Conservation (phyloP, 2,113 vertebrate genomes). For the Engystomops pustulosus region DNA sequence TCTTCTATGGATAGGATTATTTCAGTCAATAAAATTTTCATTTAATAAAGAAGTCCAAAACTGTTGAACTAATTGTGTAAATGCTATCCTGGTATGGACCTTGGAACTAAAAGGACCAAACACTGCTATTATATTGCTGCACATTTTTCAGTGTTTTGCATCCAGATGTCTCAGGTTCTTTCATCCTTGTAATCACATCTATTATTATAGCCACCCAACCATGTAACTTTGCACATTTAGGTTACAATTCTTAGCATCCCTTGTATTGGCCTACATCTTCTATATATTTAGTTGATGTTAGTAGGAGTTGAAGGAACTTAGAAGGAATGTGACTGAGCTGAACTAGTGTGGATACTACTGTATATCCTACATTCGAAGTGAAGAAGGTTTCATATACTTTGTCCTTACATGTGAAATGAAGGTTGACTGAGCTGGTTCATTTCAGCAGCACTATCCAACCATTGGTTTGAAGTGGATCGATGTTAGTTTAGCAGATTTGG, state of each 20-base stretch:
- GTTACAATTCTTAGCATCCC: neutral
- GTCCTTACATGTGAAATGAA: no score
- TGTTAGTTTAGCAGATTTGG: no score
- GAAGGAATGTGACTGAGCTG: neutral
- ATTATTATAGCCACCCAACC: neutral
- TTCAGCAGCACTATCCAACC: no score
- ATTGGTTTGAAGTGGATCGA: no score
- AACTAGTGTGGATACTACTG: no score
- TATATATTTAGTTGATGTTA: no score
- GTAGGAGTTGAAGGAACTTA: neutral
- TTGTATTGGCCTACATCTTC: neutral
- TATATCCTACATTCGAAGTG: no score
- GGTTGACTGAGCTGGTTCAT: no score
- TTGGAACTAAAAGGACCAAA: neutral
- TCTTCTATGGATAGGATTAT: no score
- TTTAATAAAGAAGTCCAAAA: neutral
- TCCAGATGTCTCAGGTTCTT: neutral
- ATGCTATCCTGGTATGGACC: neutral
- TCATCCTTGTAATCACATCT: neutral
- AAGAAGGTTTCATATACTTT: no score
- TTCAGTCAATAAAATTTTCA: no score
- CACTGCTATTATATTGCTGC: neutral
- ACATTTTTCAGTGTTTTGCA: neutral
- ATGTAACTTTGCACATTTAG: neutral
- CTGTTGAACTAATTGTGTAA: neutral